Evolutionary conservation across 2,797 vertebrate genomes (phyloP).

Genomic region (Girardinus metallicus): DNA sequence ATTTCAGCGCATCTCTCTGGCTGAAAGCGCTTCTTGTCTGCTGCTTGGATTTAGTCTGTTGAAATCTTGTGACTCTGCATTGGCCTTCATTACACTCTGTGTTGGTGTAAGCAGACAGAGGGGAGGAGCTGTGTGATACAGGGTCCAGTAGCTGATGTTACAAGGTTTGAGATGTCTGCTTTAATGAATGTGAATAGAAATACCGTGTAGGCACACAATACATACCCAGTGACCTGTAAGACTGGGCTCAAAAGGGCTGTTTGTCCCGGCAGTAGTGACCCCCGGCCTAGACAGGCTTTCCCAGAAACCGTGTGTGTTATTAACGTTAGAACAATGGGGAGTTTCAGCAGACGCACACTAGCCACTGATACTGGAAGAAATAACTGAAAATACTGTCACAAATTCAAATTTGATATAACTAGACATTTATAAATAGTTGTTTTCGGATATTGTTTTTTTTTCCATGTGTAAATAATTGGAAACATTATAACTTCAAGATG

Average conservation of each 20-base stretch:
- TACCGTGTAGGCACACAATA: constrained; percentile 40
- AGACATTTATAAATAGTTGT: background rate
- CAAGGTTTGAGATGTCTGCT: constrained; percentile 45
- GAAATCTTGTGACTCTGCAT: constrained; percentile 41
- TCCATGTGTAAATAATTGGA: background rate
- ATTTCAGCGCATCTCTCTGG: constrained; percentile 29
- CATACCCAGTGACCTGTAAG: constrained; percentile 73
- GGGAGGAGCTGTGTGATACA: constrained; percentile 12
- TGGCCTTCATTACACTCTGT: constrained; percentile 15
- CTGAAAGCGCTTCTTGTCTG: constrained; percentile 26
- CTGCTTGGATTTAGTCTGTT: constrained; percentile 25
- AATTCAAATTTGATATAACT: constrained; percentile 12
- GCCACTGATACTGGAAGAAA: constrained; percentile 39
- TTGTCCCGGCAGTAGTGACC: constrained; percentile 64
- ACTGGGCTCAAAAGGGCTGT: constrained; percentile 60
- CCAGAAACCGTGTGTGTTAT: constrained; percentile 65
- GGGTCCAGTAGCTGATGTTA: constrained; percentile 17
- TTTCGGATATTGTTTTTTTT: background rate
- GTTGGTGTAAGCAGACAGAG: constrained; percentile 16
- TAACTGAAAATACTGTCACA: constrained; percentile 20
- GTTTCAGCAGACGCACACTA: constrained; percentile 48
- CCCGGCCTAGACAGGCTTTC: constrained; percentile 69
- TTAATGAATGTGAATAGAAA: constrained; percentile 33
- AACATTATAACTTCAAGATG: no score
- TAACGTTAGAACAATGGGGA: constrained; percentile 72